Evolutionary conservation across 2,888 invertebrate species (phyloP), one percentile per base, ranked within the genome.

Genomic region (Philereme vetulata): DNA sequence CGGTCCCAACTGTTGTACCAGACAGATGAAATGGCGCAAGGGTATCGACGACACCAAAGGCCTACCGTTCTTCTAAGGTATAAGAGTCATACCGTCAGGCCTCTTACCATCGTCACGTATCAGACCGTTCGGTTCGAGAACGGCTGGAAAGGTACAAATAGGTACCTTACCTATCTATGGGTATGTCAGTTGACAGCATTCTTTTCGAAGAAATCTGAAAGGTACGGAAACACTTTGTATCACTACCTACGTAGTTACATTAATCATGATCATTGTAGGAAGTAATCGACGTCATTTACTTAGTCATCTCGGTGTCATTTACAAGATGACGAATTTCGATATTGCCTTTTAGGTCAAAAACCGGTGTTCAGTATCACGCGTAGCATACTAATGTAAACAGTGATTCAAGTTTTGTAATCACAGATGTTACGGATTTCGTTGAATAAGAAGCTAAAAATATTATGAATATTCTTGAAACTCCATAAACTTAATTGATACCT

Each of bases 231-330:
- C 38, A 50, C 38, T 35, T 51, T 8, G 8, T 35, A 42, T 46
- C 21, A 1, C 21, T 21, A 21, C 21, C 21, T 21, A 21, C 21
- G 21, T 21, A 21, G 21, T 35, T 35, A 51, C 38, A 45, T 55
- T 51, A 56, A 48, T 56, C 51, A 60, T 35, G 11, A 36, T 46
- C 11, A 46, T 40, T 45, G 10, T 42, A 57, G 45, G 34, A 53
- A 53, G 52, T 43, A 21, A 21, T 34, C 35, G 32, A 55, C 54
- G 57, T 57, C 53, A 57, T 51, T 5, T 32, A 44, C 33, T 57
- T 58, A 62, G 57, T 62, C 62, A 62, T 40, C 42, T n/a, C 7
- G 34, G 38, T 33, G 9, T 36, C 10, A 44, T 45, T 52, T 53
- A 47, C 34, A 62, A 62, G 45, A 57, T 54, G 36, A 56, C 51